phyloP scores from a whole-genome alignment of 2,113 vertebrate genomes.

The Morphnarchus princeps region DNA sequence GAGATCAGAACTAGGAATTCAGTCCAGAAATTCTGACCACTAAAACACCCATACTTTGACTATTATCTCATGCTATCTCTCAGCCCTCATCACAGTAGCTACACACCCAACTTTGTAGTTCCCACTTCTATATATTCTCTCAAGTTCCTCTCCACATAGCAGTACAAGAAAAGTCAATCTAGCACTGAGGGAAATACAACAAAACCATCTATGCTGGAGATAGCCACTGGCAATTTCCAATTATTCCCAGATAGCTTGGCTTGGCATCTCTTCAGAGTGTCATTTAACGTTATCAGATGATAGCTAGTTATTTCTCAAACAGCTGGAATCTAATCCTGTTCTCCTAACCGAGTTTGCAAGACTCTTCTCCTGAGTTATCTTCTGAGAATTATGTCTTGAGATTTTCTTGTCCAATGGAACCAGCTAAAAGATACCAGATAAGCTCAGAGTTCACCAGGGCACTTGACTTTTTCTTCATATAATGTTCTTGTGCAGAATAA shows the following conservation, averaged over 20 bases:
- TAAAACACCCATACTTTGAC: background rate
- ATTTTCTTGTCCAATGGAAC: background rate
- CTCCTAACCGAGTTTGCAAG: background rate
- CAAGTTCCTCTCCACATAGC: background rate
- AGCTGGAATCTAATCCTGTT: background rate
- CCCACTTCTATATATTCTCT: background rate
- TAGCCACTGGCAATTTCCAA: slow-evolving; percentile 18
- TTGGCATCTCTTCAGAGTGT: background rate
- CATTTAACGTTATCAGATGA: slow-evolving; percentile 33
- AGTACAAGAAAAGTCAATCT: background rate
- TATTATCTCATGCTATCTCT: background rate
- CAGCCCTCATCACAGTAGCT: background rate
- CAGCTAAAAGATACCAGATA: background rate
- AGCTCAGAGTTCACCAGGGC: background rate
- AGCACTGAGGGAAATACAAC: background rate
- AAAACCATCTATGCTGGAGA: background rate
- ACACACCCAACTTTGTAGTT: background rate
- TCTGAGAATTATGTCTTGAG: background rate
- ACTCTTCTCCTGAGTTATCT: background rate
- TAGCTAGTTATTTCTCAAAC: slow-evolving; percentile 21
- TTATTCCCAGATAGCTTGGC: background rate
- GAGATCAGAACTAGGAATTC: background rate
- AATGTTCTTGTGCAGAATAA: background rate
- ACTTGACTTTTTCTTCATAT: background rate
- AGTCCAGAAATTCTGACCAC: background rate